Evolutionary conservation across 2,888 invertebrate species (phyloP).

Genomic region (Lithophane socia): DNA sequence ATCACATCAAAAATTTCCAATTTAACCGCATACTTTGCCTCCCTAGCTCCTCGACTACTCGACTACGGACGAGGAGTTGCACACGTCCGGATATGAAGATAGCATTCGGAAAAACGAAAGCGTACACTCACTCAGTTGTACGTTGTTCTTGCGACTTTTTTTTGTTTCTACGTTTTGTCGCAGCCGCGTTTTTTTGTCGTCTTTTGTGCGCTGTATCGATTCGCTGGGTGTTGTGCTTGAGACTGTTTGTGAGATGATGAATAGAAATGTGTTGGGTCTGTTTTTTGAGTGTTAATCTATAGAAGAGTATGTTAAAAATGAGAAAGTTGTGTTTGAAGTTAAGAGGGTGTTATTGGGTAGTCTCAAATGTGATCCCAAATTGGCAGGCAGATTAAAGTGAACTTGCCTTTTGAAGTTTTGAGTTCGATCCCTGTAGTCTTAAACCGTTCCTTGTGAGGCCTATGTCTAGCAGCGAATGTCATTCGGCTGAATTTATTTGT

Average conservation of each 20-base stretch:
- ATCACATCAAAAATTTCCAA: slow-evolving; percentile 65
- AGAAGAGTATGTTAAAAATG: too few relatives aligned
- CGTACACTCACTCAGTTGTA: slow-evolving; percentile 78
- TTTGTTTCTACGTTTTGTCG: slow-evolving; percentile 75
- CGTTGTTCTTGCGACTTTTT: slow-evolving; percentile 80
- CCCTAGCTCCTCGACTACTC: slow-evolving; percentile 55
- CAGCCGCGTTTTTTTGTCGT: slow-evolving; percentile 75
- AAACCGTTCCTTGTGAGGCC: not conserved
- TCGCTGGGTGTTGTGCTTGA: slow-evolving; percentile 70
- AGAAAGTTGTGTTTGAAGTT: too few relatives aligned
- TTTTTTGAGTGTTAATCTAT: not conserved
- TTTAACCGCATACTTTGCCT: slow-evolving; percentile 54
- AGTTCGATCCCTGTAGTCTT: not conserved
- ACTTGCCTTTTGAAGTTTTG: too few relatives aligned
- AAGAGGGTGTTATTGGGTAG: too few relatives aligned
- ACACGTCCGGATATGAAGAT: slow-evolving; percentile 88
- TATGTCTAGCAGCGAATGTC: not conserved
- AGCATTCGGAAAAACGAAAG: slow-evolving; percentile 85
- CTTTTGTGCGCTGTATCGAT: slow-evolving; percentile 81
- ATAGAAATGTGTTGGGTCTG: slow-evolving; percentile 47
- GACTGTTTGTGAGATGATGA: slow-evolving; percentile 67
- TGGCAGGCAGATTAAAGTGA: too few relatives aligned
- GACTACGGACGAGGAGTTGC: slow-evolving; percentile 60
- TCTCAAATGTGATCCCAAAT: too few relatives aligned
- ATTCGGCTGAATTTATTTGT: not conserved